phyloP scores from a whole-genome alignment of 2,797 vertebrate genomes.

The Podargus strigoides region DNA sequence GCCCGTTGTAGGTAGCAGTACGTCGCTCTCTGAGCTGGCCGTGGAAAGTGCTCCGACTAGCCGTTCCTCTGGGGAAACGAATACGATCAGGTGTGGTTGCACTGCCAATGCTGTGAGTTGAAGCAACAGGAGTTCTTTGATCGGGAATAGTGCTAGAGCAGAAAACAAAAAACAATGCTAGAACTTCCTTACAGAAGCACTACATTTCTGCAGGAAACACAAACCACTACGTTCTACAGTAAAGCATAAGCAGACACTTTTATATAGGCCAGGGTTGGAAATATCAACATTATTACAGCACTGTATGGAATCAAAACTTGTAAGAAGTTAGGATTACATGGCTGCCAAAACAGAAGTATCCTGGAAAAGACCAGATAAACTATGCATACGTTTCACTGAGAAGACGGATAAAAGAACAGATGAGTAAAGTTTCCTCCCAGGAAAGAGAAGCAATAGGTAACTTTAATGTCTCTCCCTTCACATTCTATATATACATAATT shows the following conservation, averaged over 20 bases:
- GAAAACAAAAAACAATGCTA: conserved; percentile 20
- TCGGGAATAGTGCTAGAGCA: conserved; percentile 78
- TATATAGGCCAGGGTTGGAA: conserved; percentile 19
- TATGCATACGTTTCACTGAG: conserved; percentile 33
- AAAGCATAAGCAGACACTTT: conserved; percentile 18
- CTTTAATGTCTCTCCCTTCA: conserved; percentile 25
- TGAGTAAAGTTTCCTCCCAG: conserved; percentile 12
- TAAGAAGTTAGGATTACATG: conserved; percentile 53
- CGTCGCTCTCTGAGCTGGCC: conserved; percentile 92
- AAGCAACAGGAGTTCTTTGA: conserved; percentile 91
- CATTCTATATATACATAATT: background rate
- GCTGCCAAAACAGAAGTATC: conserved; percentile 63
- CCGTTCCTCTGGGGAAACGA: conserved; percentile 91
- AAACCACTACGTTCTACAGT: conserved; percentile 22
- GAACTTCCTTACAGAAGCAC: background rate
- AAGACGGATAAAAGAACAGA: conserved; percentile 35
- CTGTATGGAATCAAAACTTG: conserved; percentile 29
- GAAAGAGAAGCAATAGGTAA: conserved; percentile 25
- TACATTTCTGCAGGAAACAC: conserved; percentile 3
- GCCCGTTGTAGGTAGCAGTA: conserved; percentile 95
- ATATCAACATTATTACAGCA: conserved; percentile 28
- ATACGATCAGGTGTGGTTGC: conserved; percentile 90
- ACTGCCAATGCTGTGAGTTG: conserved; percentile 93
- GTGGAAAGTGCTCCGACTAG: conserved; percentile 95
- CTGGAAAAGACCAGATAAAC: conserved; percentile 15